A percentile compares a stretch with the other conserved stretches of the same genome.
Evolutionary conservation across 1,140 invertebrate genomes (phyloP).

Genomic region (Nephila pilipes): DNA sequence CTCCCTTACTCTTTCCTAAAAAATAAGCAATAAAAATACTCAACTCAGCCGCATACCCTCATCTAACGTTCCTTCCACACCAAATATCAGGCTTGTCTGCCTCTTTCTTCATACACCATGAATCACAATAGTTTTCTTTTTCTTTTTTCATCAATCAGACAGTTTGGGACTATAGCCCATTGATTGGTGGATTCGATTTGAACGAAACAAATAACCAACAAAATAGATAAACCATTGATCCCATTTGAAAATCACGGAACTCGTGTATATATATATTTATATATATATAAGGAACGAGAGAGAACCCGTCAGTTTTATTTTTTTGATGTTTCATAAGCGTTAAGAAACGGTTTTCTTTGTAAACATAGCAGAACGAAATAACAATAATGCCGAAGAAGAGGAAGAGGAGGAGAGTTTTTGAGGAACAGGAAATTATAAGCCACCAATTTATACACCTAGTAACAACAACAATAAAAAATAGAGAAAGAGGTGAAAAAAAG

Average conservation of each 20-base stretch:
- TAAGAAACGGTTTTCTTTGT: constrained; percentile 9
- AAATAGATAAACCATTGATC: constrained; percentile 46
- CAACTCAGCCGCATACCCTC: not conserved
- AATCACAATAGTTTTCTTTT: constrained; percentile 50
- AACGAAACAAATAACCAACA: constrained; percentile 41
- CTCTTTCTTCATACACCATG: constrained; percentile 34
- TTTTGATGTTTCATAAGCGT: constrained; percentile 15
- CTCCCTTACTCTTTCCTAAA: not conserved
- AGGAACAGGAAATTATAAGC: constrained; percentile 76
- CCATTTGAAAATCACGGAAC: constrained; percentile 37
- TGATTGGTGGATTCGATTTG: constrained; percentile 54
- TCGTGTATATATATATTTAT: constrained; percentile 35
- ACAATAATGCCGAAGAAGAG: constrained; percentile 31
- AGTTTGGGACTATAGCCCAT: constrained; percentile 39
- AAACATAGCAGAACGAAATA: constrained; percentile 14
- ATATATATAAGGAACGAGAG: not conserved
- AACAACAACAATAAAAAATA: constrained; percentile 66
- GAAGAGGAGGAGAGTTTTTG: not conserved
- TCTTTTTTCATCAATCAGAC: constrained; percentile 63
- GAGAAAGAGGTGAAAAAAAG: constrained; percentile 57
- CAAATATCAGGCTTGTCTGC: constrained; percentile 52
- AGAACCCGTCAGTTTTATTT: not conserved
- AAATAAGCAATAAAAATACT: constrained; percentile 61
- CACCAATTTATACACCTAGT: constrained; percentile 70
- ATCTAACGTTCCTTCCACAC: not conserved